Base-by-base conservation (phyloP, 2,888 invertebrate genomes). In the Alloscopus bannaensis region DNA sequence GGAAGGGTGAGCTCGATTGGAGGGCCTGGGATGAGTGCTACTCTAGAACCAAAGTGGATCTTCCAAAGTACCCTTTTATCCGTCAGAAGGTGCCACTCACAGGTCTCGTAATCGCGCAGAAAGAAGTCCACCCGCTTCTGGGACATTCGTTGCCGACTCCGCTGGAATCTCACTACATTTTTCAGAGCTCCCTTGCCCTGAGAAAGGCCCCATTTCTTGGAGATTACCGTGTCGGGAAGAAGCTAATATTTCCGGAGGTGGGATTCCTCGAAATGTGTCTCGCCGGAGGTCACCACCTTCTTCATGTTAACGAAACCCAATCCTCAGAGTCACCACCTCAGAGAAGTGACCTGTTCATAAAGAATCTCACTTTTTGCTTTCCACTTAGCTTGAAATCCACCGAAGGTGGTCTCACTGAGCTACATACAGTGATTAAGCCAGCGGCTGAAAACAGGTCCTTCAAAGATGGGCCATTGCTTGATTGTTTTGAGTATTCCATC, bases 61-160 rank as follows among this genome's bases (percentile, higher is more conserved):
- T 81, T 18, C 81, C 81, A 0, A 66, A 65, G 13, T 77, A 83
- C 50, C 81, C 83, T 3, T 83, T 81, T 50, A 31, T 69, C 2
- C 4, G 77, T 8, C 71, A 82, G 26, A 72, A 59, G 29, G 77
- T 80, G 82, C n/a, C n/a, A n/a, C n/a, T n/a, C n/a, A n/a, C n/a
- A n/a, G n/a, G n/a, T n/a, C n/a, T n/a, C n/a, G n/a, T n/a, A n/a
- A n/a, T n/a, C n/a, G n/a, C n/a, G n/a, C 26, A 22, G 2, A 20
- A 24, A 1, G 22, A 20, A 22, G 40, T 80, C 16, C 82, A 83
- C 50, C 82, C 82, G 2, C 22, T 83, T 2, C 22, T 83, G 1
- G 82, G 82, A 6, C 57, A 26, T 13, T n/a, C 29, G 24, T 4
- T 83, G 4, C 55, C 64, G 28, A 77, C 69, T 59, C 73, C 82